These are phyloP conservation scores for Agonopterix heracliana DNA, from an alignment of 2,888 invertebrate species.

Conservation along the genomic window DNA sequence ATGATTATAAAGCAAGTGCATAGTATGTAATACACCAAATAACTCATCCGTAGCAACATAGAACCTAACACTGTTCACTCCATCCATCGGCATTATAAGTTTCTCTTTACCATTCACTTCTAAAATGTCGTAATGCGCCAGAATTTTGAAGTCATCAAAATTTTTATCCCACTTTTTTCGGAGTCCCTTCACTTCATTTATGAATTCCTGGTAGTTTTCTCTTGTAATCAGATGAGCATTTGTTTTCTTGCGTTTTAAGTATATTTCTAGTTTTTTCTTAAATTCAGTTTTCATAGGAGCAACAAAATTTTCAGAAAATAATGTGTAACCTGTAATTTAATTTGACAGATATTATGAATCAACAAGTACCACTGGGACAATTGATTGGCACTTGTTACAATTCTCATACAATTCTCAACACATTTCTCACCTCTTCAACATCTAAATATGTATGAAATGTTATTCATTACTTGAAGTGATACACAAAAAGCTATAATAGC, in stretches of 20 bases:
- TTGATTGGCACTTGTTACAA: no score
- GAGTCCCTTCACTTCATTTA: slow-evolving; percentile 40
- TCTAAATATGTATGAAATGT: no score
- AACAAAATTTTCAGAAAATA: slow-evolving; percentile 27
- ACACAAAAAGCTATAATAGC: no score
- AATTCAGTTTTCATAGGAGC: slow-evolving; percentile 46
- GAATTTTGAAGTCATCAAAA: slow-evolving; percentile 51
- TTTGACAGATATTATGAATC: slow-evolving; percentile 5
- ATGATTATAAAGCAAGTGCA: slow-evolving; percentile 53
- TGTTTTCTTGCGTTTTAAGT: slow-evolving; percentile 44
- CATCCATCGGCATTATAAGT: slow-evolving; percentile 43
- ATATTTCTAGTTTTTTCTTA: slow-evolving; percentile 35
- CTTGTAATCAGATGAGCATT: slow-evolving; percentile 42
- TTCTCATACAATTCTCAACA: no score
- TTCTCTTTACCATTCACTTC: slow-evolving; percentile 35
- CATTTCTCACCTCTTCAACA: no score
- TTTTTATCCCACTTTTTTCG: slow-evolving; percentile 38
- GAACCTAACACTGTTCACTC: slow-evolving; percentile 36
- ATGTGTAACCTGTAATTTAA: slow-evolving; percentile 29
- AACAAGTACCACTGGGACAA: no score
- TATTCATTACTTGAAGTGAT: no score
- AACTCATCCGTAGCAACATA: slow-evolving; percentile 48
- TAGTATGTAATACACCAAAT: slow-evolving; percentile 53
- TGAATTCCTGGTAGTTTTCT: slow-evolving; percentile 43
- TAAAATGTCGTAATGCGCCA: slow-evolving; percentile 49